A percentile compares a stretch with the other conserved stretches of the same genome.
These are phyloP conservation scores for Babylonia areolata DNA, from an alignment of 1,140 invertebrate genomes.

Conservation along the genomic window DNA sequence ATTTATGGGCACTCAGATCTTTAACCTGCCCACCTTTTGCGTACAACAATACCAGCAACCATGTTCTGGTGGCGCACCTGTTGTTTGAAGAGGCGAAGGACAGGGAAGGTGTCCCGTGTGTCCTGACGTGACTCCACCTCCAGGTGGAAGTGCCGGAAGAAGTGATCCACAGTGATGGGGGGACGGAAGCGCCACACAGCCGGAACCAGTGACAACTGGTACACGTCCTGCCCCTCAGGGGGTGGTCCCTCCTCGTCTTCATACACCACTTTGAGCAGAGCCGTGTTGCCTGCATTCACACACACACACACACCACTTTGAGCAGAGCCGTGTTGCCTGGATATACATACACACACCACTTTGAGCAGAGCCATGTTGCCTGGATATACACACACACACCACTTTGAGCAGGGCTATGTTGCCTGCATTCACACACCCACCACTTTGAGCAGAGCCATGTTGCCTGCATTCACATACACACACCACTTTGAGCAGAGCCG, in stretches of 20 bases:
- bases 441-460: no score
- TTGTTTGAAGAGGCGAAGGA: constrained; percentile 34
- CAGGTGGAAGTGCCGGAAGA: constrained; percentile 44
- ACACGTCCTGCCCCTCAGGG: not conserved
- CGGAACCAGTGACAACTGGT: constrained; percentile 33
- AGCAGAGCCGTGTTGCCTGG: constrained; percentile 51
- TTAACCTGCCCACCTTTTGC: no score
- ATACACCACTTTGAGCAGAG: constrained; percentile 53
- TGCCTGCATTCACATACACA: no score
- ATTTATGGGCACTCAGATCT: no score
- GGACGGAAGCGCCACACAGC: constrained; percentile 48
- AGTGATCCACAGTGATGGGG: constrained; percentile 46
- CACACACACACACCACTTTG: not conserved
- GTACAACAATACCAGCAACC: no score
- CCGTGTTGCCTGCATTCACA: constrained; percentile 44
- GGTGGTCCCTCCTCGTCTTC: constrained; percentile 47
- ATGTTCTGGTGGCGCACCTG: no score
- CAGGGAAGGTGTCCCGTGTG: not conserved
- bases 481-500: no score
- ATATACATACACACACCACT: no score
- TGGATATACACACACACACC: no score
- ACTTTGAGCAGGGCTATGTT: no score
- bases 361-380: no score
- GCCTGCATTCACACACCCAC: no score
- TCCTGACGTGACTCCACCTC: constrained; percentile 24